Base-by-base conservation (phyloP, 2,797 vertebrate species). In the Propithecus perrieri region DNA sequence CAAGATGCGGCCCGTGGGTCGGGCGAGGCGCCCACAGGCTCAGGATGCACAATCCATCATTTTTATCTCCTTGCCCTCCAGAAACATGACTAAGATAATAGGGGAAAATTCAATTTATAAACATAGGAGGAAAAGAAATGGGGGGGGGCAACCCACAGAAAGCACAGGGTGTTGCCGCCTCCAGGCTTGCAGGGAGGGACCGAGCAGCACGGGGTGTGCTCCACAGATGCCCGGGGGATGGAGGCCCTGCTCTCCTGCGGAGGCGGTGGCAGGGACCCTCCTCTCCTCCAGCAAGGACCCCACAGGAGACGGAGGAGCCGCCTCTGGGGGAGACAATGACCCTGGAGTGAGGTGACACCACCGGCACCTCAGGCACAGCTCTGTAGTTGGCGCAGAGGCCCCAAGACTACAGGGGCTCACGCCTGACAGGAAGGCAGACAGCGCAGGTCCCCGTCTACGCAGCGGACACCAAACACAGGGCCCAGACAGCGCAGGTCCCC, bases 1-100 rank as follows among this genome's bases (percentile, higher is more conserved):
- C 9, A 0, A 28, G 20, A 71, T 1, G 2, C 30, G 2, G 20
- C 2, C 15, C 2, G 2, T 0, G 2, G 5, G 2, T 20, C 59
- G 22, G 6, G 35, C 13, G 2, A 41, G 26, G n/a, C 20, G 1
- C 41, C 30, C 12, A 14, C 9, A 2, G 22, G 55, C 55, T 57
- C 24, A 4, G 55, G 55, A 61, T 17, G 46, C 4, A 55, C 3
- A 8, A 0, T 9, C 53, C 59, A n/a, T 10, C 48, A 8, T 8
- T 50, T 35, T 55, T 13, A 26, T 48, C 38, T 79, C 53, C 43
- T 63, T 5, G 14, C 24, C 18, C 46, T 57, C 41, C 57, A 46
- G 38, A 63, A 33, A 74, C 1, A 11, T 0, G 24, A 43, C 30
- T 85, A 28, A 61, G 4, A 30, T 48, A 12, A 55, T 2, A 8